Conservation (phyloP, 2,113 vertebrate species). For the Jacana jacana region DNA sequence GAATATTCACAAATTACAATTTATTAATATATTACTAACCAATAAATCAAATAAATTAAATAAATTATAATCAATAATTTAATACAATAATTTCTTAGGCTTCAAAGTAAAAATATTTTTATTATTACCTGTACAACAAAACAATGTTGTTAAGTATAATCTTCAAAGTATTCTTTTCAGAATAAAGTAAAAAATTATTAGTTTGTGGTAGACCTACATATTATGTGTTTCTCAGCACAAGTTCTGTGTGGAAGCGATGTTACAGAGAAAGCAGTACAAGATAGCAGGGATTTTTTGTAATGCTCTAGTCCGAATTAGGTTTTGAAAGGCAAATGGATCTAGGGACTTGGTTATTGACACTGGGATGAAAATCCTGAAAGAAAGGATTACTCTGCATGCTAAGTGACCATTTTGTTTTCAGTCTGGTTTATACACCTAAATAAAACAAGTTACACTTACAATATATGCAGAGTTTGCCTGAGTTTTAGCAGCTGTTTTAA, state of each 20-base stretch:
- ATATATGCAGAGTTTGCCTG: background rate
- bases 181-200: background rate
- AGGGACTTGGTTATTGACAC: background rate
- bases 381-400: background rate
- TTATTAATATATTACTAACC: background rate
- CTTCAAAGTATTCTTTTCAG: background rate
- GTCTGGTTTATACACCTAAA: background rate
- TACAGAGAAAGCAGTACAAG: background rate
- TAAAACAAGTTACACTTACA: background rate
- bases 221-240: background rate
- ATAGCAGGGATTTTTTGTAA: background rate
- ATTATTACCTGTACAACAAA: background rate
- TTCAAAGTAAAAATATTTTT: background rate
- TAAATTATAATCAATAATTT: too few relatives aligned
- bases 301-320: background rate
- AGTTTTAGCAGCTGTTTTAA: background rate
- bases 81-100: background rate
- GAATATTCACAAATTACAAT: background rate
- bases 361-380: background rate
- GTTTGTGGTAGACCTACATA: background rate
- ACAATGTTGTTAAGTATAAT: background rate
- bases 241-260: background rate
- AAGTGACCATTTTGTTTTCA: background rate
- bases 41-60: too few relatives aligned
- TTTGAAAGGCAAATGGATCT: background rate